phyloP scores from a whole-genome alignment of 2,888 invertebrate species.

The Campoplex nolae region DNA sequence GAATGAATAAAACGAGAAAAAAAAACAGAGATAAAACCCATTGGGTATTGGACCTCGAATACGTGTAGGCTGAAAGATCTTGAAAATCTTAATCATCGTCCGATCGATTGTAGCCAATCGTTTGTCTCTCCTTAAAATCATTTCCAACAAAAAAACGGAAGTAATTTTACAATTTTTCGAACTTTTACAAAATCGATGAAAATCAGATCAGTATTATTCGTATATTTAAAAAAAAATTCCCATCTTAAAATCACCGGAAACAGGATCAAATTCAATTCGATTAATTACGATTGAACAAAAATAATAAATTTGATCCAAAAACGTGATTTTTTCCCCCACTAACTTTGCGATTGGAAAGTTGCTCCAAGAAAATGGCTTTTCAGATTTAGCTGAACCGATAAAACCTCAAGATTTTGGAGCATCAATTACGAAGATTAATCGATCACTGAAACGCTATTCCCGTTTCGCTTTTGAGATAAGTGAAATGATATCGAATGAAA shows the following conservation, averaged over 20 bases:
- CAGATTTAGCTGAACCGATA: constrained; percentile 15
- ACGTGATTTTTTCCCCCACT: not conserved
- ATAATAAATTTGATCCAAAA: too few relatives aligned
- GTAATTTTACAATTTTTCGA: not conserved
- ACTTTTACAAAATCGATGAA: not conserved
- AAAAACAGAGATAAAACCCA: constrained; percentile 17
- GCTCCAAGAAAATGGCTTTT: too few relatives aligned
- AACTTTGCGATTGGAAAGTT: not conserved
- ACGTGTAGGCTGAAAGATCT: constrained; percentile 58
- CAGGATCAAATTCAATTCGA: not conserved
- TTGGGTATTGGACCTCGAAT: constrained; percentile 49
- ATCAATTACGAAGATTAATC: not conserved
- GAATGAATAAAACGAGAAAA: too few relatives aligned
- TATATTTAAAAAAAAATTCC: not conserved
- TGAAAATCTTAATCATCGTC: constrained; percentile 40
- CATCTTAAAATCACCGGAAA: not conserved
- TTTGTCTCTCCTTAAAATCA: not conserved
- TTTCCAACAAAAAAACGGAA: not conserved
- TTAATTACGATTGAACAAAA: not conserved
- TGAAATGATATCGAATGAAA: constrained; percentile 9
- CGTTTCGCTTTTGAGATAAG: not conserved
- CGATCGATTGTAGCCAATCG: not conserved
- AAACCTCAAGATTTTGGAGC: not conserved
- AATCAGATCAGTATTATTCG: not conserved
- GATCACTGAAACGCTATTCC: not conserved